Percentiles rank a stretch among this genome's conserved stretches.
Conservation (phyloP, 1,140 invertebrate species). For the Listronotus bonariensis region DNA sequence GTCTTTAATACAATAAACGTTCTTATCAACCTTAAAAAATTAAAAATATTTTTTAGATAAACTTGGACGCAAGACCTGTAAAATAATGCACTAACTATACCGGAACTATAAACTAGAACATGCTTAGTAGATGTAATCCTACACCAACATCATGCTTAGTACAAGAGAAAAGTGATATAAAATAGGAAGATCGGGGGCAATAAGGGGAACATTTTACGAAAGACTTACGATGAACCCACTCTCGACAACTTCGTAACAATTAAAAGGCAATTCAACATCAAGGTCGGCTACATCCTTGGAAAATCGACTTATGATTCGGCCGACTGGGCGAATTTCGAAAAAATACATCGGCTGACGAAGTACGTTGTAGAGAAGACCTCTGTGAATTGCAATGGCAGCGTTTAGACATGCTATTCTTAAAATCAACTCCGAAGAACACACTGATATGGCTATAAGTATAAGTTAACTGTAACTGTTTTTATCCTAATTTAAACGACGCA, state of each 20-base stretch:
- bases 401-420: slow-evolving; percentile 65
- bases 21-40: too few species aligned
- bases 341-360: slow-evolving; percentile 71
- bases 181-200: background rate
- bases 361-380: slow-evolving; percentile 64
- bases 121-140: too few species aligned
- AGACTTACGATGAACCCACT: slow-evolving; percentile 53
- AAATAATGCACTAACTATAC: too few species aligned
- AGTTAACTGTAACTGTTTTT: slow-evolving; percentile 24
- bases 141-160: too few species aligned
- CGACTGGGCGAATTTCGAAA: slow-evolving; percentile 76
- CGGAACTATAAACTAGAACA: too few species aligned
- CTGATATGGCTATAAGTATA: slow-evolving; percentile 60
- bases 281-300: slow-evolving; percentile 73
- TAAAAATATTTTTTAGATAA: too few species aligned
- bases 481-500: background rate
- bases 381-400: slow-evolving; percentile 66
- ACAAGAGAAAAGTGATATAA: too few species aligned
- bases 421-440: slow-evolving; percentile 60
- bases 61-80: too few species aligned
- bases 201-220: background rate
- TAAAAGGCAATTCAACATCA: slow-evolving; percentile 61
- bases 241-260: slow-evolving; percentile 55
- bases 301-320: slow-evolving; percentile 75
- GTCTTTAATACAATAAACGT: too few species aligned